Base-by-base conservation (phyloP, 2,113 vertebrate species). In the Coptodon rendalli region DNA sequence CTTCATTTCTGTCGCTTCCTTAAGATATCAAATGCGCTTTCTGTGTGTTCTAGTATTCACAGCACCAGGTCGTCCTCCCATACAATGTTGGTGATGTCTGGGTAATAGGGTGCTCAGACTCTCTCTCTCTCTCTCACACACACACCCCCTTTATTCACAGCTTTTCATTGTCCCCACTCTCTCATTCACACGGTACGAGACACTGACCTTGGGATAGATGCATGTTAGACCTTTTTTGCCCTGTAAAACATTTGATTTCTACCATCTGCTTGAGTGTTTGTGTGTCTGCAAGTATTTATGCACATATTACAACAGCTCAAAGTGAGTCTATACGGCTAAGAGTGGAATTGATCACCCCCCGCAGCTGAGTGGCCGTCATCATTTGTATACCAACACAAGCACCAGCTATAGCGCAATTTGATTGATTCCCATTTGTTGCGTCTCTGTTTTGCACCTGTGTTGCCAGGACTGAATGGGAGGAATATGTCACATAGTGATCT, bases 391-490 rank as follows among this genome's bases (percentile, higher is more conserved):
- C 85, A 92, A 89, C 82, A 88, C 89, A 73, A 93, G 68, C 90
- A 95, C 85, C 89, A 93, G 91, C 87, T 78, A 89, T 82, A 54
- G 34, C 16, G 3, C 11, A 9, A 85, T 79, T 88, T 93, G 89
- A 92, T 93, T 92, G 93, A 92, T 91, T 92, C 84, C 50, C 82
- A 88, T 93, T 91, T 91, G 83, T 80, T 56, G 79, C 83, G 54
- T 85, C 87, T 91, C 61, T 90, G 82, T 85, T 88, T 85, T 91
- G 93, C 94, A 94, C 93, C 95, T 92, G 92, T 93, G 93, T 85
- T 89, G 76, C 89, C 16, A 85, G 38, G 54, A 6, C 17, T 93
- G 94, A 94, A 95, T 94, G 87, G 86, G 68, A 81, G 89, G 85
- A 89, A 89, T 90, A 91, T 93, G 92, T 89, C 95, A 91, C 91